A percentile compares a stretch with the other conserved stretches of the same genome.
Conservation (phyloP, 2,888 invertebrate genomes). For the Notodonta dromedarius region DNA sequence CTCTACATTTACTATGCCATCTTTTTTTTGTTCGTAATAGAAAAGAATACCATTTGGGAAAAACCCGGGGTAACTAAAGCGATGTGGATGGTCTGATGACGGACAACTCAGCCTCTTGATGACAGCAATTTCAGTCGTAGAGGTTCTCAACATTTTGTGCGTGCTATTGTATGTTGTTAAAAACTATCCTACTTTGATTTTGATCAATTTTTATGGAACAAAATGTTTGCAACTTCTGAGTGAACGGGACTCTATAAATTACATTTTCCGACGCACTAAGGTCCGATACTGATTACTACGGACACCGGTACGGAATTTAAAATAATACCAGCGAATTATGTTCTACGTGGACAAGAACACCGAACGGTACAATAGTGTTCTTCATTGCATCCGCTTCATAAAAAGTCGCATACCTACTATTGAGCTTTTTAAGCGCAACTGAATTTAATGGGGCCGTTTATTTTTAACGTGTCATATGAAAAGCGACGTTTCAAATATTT, state of each 20-base stretch:
- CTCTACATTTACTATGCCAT: not conserved
- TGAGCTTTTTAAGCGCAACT: too few relatives aligned
- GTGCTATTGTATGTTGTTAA: not conserved
- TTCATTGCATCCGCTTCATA: not conserved
- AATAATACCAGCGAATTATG: constrained; percentile 40
- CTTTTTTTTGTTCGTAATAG: not conserved
- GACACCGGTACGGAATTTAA: constrained; percentile 55
- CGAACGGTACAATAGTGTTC: constrained; percentile 4
- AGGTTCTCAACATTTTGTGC: constrained; percentile 46
- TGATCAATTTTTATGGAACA: not conserved
- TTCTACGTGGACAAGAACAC: constrained; percentile 17
- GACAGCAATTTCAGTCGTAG: constrained; percentile 60
- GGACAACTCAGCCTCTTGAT: constrained; percentile 56
- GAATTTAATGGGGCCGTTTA: too few relatives aligned
- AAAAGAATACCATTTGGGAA: constrained; percentile 14
- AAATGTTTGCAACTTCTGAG: constrained; percentile 49
- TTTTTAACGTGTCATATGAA: too few relatives aligned
- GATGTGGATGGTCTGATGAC: constrained; percentile 47
- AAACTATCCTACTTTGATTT: not conserved
- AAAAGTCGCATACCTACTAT: not conserved
- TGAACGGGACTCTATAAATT: constrained; percentile 48
- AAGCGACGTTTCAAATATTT: too few relatives aligned
- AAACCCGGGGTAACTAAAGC: constrained; percentile 24
- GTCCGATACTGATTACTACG: constrained; percentile 58
- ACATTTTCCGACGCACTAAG: constrained; percentile 60